phyloP scores from a whole-genome alignment of 2,888 invertebrate genomes.

The Oligia fasciuncula region DNA sequence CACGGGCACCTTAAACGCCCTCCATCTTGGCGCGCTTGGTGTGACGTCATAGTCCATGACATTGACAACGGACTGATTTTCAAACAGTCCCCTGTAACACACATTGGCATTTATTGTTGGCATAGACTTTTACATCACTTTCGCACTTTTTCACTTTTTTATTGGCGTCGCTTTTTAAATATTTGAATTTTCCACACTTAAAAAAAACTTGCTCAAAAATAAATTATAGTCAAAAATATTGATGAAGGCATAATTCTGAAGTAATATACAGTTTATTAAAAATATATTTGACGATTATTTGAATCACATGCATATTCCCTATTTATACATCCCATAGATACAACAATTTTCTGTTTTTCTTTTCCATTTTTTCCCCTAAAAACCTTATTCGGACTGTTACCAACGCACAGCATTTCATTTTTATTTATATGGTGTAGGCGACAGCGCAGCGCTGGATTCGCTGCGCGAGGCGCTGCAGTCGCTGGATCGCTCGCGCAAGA shows the following conservation, averaged over 20 bases:
- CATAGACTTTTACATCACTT: background rate
- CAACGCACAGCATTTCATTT: background rate
- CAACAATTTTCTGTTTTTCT: background rate
- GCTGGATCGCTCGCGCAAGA: slow-evolving; percentile 71
- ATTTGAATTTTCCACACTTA: no score
- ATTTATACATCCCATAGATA: background rate
- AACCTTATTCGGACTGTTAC: background rate
- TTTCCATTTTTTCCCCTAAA: background rate
- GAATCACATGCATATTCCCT: no score
- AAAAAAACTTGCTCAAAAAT: no score
- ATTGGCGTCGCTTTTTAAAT: no score
- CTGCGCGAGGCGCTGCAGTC: slow-evolving; percentile 77
- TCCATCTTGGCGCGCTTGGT: background rate
- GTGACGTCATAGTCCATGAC: background rate
- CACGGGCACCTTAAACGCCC: background rate
- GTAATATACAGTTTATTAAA: no score
- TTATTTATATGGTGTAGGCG: slow-evolving; percentile 66
- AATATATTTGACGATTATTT: no score
- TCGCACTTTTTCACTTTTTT: background rate
- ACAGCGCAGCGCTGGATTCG: slow-evolving; percentile 67
- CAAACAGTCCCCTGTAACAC: background rate
- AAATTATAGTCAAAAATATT: no score
- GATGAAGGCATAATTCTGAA: no score
- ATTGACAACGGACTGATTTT: background rate
- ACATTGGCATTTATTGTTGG: background rate